These are phyloP conservation scores for Mallotus villosus DNA, from an alignment of 2,797 vertebrate genomes.

Conservation along the genomic window DNA sequence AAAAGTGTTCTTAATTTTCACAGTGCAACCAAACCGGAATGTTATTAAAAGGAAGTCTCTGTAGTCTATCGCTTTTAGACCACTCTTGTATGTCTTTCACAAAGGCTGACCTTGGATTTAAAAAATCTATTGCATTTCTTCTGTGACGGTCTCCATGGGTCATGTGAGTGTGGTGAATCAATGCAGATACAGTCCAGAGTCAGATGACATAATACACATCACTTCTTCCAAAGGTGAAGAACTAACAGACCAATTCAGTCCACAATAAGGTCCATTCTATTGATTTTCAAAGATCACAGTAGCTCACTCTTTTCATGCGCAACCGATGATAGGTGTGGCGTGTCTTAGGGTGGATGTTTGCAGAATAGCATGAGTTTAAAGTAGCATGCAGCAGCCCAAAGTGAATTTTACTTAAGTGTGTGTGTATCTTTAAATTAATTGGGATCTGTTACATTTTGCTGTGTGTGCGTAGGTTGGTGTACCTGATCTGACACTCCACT, in stretches of 20 bases:
- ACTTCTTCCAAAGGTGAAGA: slow-evolving; percentile 9
- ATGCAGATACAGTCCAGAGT: slow-evolving; percentile 4
- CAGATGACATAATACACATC: background rate
- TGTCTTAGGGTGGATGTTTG: no score
- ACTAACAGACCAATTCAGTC: slow-evolving; percentile 4
- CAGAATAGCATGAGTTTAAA: no score
- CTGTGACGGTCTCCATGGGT: slow-evolving; percentile 12
- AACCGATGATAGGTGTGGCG: no score
- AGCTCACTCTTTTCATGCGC: no score
- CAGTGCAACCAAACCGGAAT: no score
- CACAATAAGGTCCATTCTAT: slow-evolving; percentile 19
- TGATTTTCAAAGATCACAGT: slow-evolving; percentile 27
- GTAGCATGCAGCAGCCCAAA: no score
- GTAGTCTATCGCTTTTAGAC: background rate
- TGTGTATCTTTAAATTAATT: background rate
- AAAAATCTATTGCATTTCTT: slow-evolving; percentile 27
- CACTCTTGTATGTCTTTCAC: slow-evolving; percentile 3
- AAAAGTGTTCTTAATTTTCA: no score
- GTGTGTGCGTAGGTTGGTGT: background rate
- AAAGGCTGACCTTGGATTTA: slow-evolving; percentile 13
- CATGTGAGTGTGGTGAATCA: slow-evolving; percentile 23
- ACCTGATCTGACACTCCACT: slow-evolving; percentile 17
- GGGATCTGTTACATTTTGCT: no score
- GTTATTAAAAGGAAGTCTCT: no score
- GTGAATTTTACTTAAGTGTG: background rate